Base-by-base conservation (phyloP, 64 coral and sea anemone species). In the Montipora cactus region DNA sequence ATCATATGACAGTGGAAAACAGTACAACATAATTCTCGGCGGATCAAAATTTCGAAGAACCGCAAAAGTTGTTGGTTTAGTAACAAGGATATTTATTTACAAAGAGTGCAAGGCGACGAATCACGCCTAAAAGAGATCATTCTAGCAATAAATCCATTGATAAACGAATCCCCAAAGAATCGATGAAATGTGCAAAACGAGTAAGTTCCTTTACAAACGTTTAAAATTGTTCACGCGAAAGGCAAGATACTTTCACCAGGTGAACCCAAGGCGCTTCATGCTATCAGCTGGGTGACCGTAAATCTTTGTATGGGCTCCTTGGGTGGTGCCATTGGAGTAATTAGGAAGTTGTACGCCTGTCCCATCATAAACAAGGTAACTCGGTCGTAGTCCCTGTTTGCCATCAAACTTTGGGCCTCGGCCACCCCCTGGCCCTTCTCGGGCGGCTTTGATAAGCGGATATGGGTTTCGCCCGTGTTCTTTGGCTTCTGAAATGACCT, bases 291-390 rank as follows among this genome's bases (percentile, higher is more conserved):
- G 98, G 11, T 89, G 83, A 70, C 98, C 98, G 61, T 96, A 96
- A 71, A 99, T 96, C 74, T 90, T 92, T 45, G 92, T 99, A 46
- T 96, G 98, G 7, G 91, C 73, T 59, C 93, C 96, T n/a, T 79
- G 20, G 1, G 88, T 57, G 2, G 98, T 99, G 22, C 84, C 98
- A 77, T 81, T 81, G n/a, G 95, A 92, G 59, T 99, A 99, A 62
- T 96, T 99, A 0, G 98, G 98, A 9, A 99, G 44, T 20, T 99
- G 98, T 1, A 99, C 98, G 1, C 98, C 98, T 2, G 98, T 94
- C 23, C 95, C 95, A 89, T 99, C 98, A 58, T 92, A 86, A 11
- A 99, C 98, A 58, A 99, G 64, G 74, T 89, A 99, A 67, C 98
- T 99, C 44, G 98, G 98, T 44, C 98, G 84, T 51, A 96, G 93